phyloP scores from a whole-genome alignment of 2,113 vertebrate species.

The Eclectus roratus region DNA sequence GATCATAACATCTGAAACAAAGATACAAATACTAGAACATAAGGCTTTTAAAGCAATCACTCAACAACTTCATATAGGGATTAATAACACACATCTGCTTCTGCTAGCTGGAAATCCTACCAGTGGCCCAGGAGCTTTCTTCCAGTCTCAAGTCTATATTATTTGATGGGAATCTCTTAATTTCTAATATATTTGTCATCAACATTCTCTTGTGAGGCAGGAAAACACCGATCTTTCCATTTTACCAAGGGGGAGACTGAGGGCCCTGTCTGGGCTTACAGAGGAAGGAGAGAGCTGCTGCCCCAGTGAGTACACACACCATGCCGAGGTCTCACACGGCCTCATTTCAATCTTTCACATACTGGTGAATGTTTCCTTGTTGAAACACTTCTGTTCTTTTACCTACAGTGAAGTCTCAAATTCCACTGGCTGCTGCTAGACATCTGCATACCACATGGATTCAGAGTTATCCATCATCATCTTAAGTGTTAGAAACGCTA shows the following conservation, averaged over 20 bases:
- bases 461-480: neutral
- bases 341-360: neutral
- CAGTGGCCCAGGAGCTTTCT: neutral
- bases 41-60: neutral
- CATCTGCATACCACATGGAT: fast-evolving
- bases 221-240: neutral
- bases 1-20: neutral
- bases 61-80: neutral
- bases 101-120: neutral
- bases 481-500: neutral
- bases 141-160: neutral
- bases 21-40: slow-evolving; percentile 5
- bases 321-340: fast-evolving
- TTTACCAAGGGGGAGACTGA: neutral
- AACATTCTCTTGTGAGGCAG: fast-evolving
- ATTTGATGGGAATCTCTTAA: neutral
- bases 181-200: neutral
- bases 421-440: neutral
- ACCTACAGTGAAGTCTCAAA: neutral
- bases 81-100: slow-evolving; percentile 42
- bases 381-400: neutral
- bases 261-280: neutral
- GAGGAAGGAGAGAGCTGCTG: neutral
- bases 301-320: fast-evolving
- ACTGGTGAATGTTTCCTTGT: neutral